These are phyloP conservation scores for Leptopilina drosophilae DNA, from an alignment of 2,888 invertebrate species.

Conservation along the genomic window DNA sequence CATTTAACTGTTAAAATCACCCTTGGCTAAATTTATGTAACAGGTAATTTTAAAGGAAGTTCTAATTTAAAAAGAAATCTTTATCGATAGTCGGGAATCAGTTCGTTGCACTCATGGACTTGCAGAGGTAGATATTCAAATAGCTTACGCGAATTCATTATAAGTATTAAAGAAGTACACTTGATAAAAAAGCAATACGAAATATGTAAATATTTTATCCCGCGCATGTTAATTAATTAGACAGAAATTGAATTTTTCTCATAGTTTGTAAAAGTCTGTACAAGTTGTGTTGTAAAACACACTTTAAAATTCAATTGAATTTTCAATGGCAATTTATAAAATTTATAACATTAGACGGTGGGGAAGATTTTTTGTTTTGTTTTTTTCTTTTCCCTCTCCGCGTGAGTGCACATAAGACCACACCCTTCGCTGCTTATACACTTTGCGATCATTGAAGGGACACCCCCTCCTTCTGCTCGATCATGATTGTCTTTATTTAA, in stretches of 20 bases:
- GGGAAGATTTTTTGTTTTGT: neutral
- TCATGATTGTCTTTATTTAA: conserved; percentile 59
- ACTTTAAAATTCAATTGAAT: too few species aligned
- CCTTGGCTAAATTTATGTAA: conserved; percentile 39
- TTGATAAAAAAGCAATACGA: neutral
- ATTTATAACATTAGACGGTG: too few species aligned
- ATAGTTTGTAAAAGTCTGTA: neutral
- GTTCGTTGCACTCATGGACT: conserved; percentile 12
- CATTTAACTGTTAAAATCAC: conserved; percentile 33
- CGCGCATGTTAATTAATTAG: neutral
- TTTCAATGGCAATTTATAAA: too few species aligned
- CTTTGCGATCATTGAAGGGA: conserved; percentile 56
- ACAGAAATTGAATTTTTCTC: neutral
- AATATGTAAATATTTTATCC: conserved; percentile 1
- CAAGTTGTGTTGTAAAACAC: too few species aligned
- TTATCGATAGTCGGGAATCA: conserved; percentile 30
- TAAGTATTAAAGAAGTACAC: neutral
- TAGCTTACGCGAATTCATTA: neutral
- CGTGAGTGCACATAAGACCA: conserved; percentile 52
- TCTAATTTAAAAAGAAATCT: conserved; percentile 39
- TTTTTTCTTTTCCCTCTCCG: too few species aligned
- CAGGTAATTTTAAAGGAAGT: conserved; percentile 24
- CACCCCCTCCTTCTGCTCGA: conserved; percentile 59
- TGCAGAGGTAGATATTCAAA: conserved; percentile 3
- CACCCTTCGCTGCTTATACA: conserved; percentile 54